Evolutionary conservation across 1,140 invertebrate species (phyloP).

Genomic region (Drosophila nebulosa): DNA sequence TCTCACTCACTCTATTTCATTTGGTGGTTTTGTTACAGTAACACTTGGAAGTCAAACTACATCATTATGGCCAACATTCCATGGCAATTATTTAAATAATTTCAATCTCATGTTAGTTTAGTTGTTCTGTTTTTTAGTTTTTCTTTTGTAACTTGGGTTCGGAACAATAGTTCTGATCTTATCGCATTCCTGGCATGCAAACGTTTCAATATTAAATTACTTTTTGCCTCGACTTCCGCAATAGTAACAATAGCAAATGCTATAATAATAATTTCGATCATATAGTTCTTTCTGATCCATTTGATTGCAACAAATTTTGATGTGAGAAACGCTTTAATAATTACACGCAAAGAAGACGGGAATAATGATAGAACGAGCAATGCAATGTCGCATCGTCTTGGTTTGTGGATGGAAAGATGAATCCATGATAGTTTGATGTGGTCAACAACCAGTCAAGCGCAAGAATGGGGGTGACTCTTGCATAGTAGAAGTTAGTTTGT

Average conservation of each 20-base stretch:
- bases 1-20: slow-evolving; percentile 1
- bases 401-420: neutral
- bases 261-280: neutral
- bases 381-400: neutral
- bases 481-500: slow-evolving; percentile 17
- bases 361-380: neutral
- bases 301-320: slow-evolving; percentile 20
- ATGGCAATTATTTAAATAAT: slow-evolving; percentile 50
- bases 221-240: slow-evolving; percentile 16
- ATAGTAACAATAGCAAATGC: neutral
- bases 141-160: slow-evolving; percentile 17
- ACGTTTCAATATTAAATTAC: slow-evolving; percentile 17
- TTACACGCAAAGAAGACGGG: neutral
- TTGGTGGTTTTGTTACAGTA: slow-evolving; percentile 15
- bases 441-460: slow-evolving; percentile 38
- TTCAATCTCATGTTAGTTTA: slow-evolving; percentile 14
- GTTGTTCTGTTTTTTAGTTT: neutral
- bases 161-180: slow-evolving; percentile 17
- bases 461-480: slow-evolving; percentile 23
- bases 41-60: slow-evolving; percentile 14
- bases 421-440: slow-evolving; percentile 8
- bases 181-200: slow-evolving; percentile 24
- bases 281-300: neutral
- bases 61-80: slow-evolving; percentile 27
- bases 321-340: neutral